These are phyloP conservation scores for Electrona antarctica DNA, from an alignment of 2,113 vertebrate genomes.

Conservation along the genomic window DNA sequence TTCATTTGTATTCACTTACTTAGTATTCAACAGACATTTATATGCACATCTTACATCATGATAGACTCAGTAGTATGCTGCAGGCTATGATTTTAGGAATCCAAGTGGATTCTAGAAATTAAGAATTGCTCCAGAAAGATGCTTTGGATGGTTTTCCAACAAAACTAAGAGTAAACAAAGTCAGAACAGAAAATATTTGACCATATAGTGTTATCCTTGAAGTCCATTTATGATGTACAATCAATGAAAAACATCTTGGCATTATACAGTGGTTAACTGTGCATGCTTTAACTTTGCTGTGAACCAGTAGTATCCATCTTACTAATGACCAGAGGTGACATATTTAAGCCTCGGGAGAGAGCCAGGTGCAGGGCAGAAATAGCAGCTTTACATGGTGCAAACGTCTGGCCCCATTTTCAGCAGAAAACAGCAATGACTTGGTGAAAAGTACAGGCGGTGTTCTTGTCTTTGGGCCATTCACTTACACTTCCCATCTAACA, in stretches of 20 bases:
- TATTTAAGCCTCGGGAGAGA: constrained; percentile 60
- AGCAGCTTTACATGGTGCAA: constrained; percentile 60
- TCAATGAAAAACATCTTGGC: constrained; percentile 1
- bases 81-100: constrained; percentile 17
- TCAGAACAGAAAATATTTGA: constrained; percentile 1
- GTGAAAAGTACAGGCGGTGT: constrained; percentile 27
- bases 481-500: constrained; percentile 15
- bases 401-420: constrained; percentile 65
- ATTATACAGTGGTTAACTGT: constrained; percentile 10
- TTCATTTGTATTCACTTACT: background rate
- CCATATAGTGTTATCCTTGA: constrained; percentile 7
- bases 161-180: constrained; percentile 25
- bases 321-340: constrained; percentile 70
- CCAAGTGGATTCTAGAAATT: constrained; percentile 23
- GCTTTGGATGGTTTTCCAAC: background rate
- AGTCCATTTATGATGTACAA: constrained; percentile 18
- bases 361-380: constrained; percentile 73
- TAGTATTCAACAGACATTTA: background rate
- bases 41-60: background rate
- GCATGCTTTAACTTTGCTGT: constrained; percentile 38
- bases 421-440: constrained; percentile 45
- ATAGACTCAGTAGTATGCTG: background rate
- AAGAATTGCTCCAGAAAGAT: constrained; percentile 5
- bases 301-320: constrained; percentile 62
- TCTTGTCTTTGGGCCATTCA: constrained; percentile 11